Conservation (phyloP, 2,797 vertebrate genomes). For the Liparis tanakae region DNA sequence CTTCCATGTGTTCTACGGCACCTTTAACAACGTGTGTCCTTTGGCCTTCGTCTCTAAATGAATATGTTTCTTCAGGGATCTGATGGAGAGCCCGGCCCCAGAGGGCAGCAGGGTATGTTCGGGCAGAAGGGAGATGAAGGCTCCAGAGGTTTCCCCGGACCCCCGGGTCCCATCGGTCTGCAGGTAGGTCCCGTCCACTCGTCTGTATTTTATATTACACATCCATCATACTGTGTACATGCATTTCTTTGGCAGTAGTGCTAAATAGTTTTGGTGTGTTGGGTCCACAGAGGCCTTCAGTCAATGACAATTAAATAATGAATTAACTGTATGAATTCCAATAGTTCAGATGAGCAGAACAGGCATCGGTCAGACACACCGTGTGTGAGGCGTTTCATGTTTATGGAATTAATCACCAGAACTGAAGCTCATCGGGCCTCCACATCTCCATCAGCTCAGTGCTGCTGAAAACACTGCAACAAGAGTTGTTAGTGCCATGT, state of each 20-base stretch:
- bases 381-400: not conserved
- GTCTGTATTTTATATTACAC: not conserved
- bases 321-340: not conserved
- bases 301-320: not conserved
- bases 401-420: not conserved
- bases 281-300: not conserved
- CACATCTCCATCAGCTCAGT: not conserved
- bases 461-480: not conserved
- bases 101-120: slow-evolving; percentile 99
- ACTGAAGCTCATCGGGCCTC: not conserved
- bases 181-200: slow-evolving; percentile 84
- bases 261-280: not conserved
- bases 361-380: not conserved
- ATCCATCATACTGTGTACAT: not conserved
- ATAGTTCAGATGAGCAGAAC: not conserved
- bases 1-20: not conserved
- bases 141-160: slow-evolving; percentile 95
- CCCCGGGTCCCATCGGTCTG: slow-evolving; percentile 96
- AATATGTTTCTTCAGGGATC: slow-evolving; percentile 84
- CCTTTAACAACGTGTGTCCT: not conserved
- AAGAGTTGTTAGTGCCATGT: not conserved
- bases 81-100: slow-evolving; percentile 96
- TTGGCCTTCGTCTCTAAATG: not conserved
- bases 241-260: not conserved
- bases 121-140: slow-evolving; percentile 99